Evolutionary conservation across 2,113 vertebrate genomes (phyloP).

Genomic region (Chaenogobius annularis): DNA sequence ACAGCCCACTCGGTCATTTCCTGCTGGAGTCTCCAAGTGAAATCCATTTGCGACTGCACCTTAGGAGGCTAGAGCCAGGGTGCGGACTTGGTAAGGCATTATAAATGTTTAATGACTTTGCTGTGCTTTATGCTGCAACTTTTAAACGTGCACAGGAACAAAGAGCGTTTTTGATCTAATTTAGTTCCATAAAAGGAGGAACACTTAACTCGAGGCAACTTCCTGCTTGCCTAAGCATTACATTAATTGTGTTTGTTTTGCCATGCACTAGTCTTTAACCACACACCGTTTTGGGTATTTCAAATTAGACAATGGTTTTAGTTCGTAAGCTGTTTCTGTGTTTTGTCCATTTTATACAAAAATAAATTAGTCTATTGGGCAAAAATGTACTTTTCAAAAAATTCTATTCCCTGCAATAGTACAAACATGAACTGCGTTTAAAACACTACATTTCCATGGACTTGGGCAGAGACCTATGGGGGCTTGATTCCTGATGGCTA

Average conservation of each 20-base stretch:
- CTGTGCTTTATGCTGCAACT: conserved; percentile 23
- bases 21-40: background rate
- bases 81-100: conserved; percentile 3
- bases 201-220: conserved; percentile 38
- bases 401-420: background rate
- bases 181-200: conserved; percentile 38
- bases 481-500: conserved; percentile 6
- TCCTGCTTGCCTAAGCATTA: conserved; percentile 46
- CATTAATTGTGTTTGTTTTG: conserved; percentile 60
- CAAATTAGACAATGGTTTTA: conserved; percentile 9
- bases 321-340: background rate
- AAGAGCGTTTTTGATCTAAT: conserved; percentile 42
- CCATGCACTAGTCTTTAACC: conserved; percentile 32
- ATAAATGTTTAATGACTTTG: conserved; percentile 38
- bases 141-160: conserved; percentile 23
- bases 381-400: background rate
- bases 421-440: background rate
- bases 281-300: conserved; percentile 33
- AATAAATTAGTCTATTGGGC: background rate
- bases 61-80: conserved; percentile 8
- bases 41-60: conserved; percentile 7
- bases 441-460: background rate
- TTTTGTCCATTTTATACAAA: background rate
- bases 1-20: background rate
- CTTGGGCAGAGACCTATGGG: background rate